A percentile compares a stretch with the other conserved stretches of the same genome.
These are phyloP conservation scores for Temnothorax longispinosus DNA, from an alignment of 1,140 invertebrate genomes.

Conservation along the genomic window DNA sequence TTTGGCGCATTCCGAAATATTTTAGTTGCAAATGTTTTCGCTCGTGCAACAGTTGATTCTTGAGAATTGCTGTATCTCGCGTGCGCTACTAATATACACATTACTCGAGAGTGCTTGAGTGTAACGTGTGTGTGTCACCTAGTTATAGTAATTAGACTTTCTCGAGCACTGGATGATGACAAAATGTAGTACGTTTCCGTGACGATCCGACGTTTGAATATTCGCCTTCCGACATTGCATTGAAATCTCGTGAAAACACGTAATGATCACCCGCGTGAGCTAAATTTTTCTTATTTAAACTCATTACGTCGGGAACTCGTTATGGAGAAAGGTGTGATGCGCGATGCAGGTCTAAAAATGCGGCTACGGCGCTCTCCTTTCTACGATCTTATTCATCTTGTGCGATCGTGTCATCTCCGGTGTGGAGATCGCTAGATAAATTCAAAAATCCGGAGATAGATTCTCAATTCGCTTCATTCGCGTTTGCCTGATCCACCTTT, in stretches of 20 bases:
- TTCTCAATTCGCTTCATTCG: neutral
- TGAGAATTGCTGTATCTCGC: neutral
- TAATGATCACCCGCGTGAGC: neutral
- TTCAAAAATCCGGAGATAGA: neutral
- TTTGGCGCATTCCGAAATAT: neutral
- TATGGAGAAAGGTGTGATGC: conserved; percentile 20
- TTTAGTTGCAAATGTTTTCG: neutral
- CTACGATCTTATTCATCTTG: neutral
- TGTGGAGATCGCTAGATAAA: neutral
- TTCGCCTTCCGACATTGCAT: neutral
- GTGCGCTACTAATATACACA: neutral
- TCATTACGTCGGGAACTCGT: neutral
- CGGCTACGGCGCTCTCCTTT: neutral
- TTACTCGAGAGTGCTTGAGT: conserved; percentile 6
- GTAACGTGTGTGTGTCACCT: conserved; percentile 1
- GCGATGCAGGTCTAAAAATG: neutral
- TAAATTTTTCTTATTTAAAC: conserved; percentile 10
- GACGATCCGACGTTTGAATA: neutral
- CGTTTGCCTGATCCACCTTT: neutral
- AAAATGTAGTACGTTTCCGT: neutral
- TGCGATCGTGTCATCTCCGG: neutral
- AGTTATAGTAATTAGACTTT: conserved; percentile 43
- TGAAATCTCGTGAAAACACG: neutral
- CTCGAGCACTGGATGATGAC: neutral
- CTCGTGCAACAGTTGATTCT: neutral